These are phyloP conservation scores for Petroica traversi DNA, from an alignment of 2,113 vertebrate species.

Conservation along the genomic window DNA sequence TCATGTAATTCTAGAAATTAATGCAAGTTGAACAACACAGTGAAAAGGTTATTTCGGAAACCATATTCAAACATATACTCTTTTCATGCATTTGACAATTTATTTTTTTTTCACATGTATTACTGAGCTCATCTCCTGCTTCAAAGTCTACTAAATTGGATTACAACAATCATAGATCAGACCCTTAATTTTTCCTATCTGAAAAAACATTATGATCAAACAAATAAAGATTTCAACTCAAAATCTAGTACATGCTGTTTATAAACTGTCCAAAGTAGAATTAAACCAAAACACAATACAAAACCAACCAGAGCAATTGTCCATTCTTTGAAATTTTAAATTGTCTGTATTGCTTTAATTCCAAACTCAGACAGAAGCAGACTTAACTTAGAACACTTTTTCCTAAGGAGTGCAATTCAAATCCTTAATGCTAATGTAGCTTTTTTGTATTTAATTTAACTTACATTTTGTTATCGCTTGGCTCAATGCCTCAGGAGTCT, in stretches of 20 bases:
- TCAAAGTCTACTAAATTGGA: background rate
- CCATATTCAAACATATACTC: background rate
- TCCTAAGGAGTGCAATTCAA: background rate
- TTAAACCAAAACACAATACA: background rate
- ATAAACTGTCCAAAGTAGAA: background rate
- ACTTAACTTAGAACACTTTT: background rate
- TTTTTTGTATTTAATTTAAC: conserved; percentile 43
- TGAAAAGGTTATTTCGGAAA: background rate
- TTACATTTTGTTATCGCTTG: conserved; percentile 42
- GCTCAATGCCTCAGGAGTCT: background rate
- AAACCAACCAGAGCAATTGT: background rate
- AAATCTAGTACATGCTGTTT: background rate
- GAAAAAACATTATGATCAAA: background rate
- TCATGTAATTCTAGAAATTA: background rate
- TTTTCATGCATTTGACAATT: background rate
- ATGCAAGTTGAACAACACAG: background rate
- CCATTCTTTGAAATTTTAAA: background rate
- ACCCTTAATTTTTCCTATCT: background rate
- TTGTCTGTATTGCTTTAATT: background rate
- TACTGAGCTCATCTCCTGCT: background rate
- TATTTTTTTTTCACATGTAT: background rate
- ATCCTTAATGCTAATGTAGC: conserved; percentile 5
- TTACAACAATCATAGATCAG: background rate
- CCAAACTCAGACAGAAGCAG: background rate
- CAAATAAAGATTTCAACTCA: background rate